Evolutionary conservation across 92 coral and sea anemone genomes (phyloP), one percentile per base, ranked within the genome.

Genomic region (Porites evermanni): DNA sequence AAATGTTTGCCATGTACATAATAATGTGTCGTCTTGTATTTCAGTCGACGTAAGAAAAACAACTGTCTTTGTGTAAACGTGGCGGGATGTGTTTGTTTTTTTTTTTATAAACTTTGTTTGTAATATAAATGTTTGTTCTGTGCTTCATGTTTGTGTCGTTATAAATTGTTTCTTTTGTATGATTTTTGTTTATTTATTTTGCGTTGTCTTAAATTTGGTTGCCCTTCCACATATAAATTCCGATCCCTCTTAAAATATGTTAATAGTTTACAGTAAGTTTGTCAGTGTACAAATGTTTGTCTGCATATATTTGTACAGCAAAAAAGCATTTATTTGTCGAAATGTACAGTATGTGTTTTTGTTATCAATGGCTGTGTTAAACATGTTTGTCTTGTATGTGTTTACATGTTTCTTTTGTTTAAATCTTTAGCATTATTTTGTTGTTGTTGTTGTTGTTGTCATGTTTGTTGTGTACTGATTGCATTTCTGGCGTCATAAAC

Each of bases 151-250:
- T 32, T 72, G 53, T 18, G 53, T 72, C n/a, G 76, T 13, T 11
- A 72, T 12, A 11, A 72, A 8, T 56, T 72, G 76, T 72, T n/a
- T 5, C 12, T 50, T 20, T 26, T 47, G 10, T 32, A 4, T 50
- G 8, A 72, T 47, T 54, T 16, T 72, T 72, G 76, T 51, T 73
- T 24, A 14, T 73, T 73, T 51, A 29, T 53, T n/a, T 50, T 73
- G 64, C 53, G 60, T 73, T 32, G 77, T 19, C 63, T 51, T 12
- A 18, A 50, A 50, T 32, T 19, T 73, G 61, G n/a, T 56, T n/a
- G 44, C 26, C 72, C 13, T 26, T 14, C 3, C 72, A 67, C 18
- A 74, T 19, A 50, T 14, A 18, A 18, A 47, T 67, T 24, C 47
- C 26, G 71, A 7, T 44, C 50, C 14, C 17, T 67, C 9, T 24